A percentile compares a stretch with the other conserved stretches of the same genome.
These are phyloP conservation scores for Mirza zaza DNA, from an alignment of 2,113 vertebrate genomes.

Conservation along the genomic window DNA sequence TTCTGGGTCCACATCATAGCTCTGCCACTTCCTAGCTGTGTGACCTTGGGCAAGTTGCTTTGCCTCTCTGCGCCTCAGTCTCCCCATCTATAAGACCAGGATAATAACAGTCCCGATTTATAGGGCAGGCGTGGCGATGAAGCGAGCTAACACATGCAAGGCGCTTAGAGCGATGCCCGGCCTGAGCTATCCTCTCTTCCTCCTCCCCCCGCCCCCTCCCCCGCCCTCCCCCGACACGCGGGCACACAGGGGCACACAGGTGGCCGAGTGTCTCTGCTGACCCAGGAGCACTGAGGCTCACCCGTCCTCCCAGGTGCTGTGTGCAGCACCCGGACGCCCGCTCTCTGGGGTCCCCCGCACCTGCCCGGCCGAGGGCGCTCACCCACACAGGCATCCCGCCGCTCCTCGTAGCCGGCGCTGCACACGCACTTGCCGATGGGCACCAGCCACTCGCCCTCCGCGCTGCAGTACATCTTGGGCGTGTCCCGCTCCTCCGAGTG, in stretches of 20 bases:
- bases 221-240: too few species aligned
- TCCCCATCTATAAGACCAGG: neutral
- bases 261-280: neutral
- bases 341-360: fast-evolving
- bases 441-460: constrained; percentile 98
- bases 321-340: neutral
- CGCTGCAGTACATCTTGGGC: constrained; percentile 99
- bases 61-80: neutral
- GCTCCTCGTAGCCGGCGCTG: constrained; percentile 94
- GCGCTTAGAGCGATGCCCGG: neutral
- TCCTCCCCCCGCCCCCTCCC: neutral
- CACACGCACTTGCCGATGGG: constrained; percentile 97
- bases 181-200: fast-evolving
- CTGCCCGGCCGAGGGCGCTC: constrained; percentile 71
- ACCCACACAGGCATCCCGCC: constrained; percentile 93
- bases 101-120: neutral
- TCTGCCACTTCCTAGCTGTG: neutral
- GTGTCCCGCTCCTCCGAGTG: constrained; percentile 96
- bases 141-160: neutral
- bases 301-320: neutral
- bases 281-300: fast-evolving
- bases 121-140: neutral
- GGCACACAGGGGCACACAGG: neutral
- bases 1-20: neutral
- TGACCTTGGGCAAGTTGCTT: neutral